A percentile compares a stretch with the other conserved stretches of the same genome.
phyloP scores from a whole-genome alignment of 2,113 vertebrate genomes.

The Cnemophilus loriae region DNA sequence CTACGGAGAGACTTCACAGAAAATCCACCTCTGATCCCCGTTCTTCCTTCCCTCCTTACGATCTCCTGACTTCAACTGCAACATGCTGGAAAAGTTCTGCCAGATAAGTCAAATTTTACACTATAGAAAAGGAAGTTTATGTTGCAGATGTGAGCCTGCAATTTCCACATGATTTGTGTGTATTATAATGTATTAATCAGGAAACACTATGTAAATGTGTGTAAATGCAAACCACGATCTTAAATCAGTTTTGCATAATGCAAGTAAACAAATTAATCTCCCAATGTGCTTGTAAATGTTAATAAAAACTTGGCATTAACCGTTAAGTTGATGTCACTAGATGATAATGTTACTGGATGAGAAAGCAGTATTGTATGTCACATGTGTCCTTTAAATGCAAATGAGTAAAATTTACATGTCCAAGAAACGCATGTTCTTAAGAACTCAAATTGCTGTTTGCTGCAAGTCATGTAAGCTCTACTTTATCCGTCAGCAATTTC shows the following conservation, averaged over 20 bases:
- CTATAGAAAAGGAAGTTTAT: background rate
- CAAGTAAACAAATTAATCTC: slow-evolving; percentile 58
- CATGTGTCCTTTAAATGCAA: slow-evolving; percentile 2
- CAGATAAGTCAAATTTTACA: background rate
- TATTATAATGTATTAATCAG: slow-evolving; percentile 18
- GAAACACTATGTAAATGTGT: slow-evolving; percentile 44
- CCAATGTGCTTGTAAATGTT: slow-evolving; percentile 38
- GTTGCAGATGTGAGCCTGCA: background rate
- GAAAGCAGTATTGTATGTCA: background rate
- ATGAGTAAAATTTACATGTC: background rate
- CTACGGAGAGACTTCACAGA: background rate
- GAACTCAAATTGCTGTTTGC: background rate
- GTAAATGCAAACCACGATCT: slow-evolving; percentile 9
- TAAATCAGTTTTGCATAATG: slow-evolving; percentile 54
- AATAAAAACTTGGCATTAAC: slow-evolving; percentile 53
- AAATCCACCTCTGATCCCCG: background rate
- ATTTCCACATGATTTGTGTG: slow-evolving; percentile 22
- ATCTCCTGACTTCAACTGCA: background rate
- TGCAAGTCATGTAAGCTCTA: background rate
- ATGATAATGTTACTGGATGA: background rate
- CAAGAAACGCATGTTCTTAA: background rate
- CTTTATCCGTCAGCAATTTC: background rate
- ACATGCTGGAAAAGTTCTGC: background rate
- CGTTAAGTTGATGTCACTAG: background rate
- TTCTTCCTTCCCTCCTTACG: background rate